Evolutionary conservation across 2,113 vertebrate species (phyloP).

Genomic region (Natator depressus): DNA sequence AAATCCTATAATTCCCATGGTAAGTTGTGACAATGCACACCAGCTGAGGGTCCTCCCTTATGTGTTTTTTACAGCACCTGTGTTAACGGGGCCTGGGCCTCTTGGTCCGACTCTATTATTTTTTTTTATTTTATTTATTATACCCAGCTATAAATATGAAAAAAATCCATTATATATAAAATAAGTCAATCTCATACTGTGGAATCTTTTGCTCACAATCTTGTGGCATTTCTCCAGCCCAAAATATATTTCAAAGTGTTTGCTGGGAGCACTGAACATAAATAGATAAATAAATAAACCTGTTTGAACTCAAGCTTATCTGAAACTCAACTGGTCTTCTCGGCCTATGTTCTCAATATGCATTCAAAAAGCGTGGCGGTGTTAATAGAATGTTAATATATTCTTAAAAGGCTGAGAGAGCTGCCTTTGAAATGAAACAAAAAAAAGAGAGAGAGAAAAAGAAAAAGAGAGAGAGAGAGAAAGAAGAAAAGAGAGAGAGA

Average conservation of each 20-base stretch:
- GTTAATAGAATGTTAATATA: conserved; percentile 77
- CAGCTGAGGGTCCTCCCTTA: background rate
- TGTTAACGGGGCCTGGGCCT: background rate
- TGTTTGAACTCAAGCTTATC: conserved; percentile 60
- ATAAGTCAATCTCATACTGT: background rate
- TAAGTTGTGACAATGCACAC: background rate
- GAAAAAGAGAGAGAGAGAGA: background rate
- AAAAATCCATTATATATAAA: background rate
- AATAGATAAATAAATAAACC: conserved; percentile 49
- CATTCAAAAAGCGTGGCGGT: conserved; percentile 42
- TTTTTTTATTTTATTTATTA: background rate
- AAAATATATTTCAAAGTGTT: conserved; percentile 22
- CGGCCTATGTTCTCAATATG: conserved; percentile 13
- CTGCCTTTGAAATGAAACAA: conserved; percentile 63
- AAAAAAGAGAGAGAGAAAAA: background rate
- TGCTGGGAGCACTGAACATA: background rate
- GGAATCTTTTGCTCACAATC: conserved; percentile 29
- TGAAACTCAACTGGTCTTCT: conserved; percentile 62
- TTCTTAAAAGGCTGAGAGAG: conserved; percentile 56
- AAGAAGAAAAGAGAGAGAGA: background rate
- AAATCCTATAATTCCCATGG: background rate
- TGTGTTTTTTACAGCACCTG: background rate
- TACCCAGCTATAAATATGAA: background rate
- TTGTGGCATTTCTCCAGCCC: conserved; percentile 14
- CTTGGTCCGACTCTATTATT: background rate